Evolutionary conservation across 2,888 invertebrate genomes (phyloP).

Genomic region (Sceliomorpha sp.): DNA sequence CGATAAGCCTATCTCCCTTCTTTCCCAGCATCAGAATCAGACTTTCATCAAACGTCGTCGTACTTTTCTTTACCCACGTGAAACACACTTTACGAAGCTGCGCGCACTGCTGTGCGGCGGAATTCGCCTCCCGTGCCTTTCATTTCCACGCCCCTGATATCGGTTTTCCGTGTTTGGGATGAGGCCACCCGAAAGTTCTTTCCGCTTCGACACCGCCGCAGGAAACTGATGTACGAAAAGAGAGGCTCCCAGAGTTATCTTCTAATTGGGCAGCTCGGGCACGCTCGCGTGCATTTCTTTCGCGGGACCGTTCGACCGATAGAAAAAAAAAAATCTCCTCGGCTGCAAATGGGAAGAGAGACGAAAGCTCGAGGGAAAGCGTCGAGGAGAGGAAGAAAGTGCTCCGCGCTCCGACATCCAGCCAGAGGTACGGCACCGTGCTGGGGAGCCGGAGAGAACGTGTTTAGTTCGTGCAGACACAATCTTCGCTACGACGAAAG

Average conservation of each 20-base stretch:
- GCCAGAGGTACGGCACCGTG: too few species aligned
- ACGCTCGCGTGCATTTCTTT: conserved; percentile 24
- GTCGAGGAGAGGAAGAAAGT: background rate
- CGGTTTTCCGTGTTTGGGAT: conserved; percentile 16
- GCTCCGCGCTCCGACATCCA: too few species aligned
- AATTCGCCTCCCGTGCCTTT: conserved; percentile 18
- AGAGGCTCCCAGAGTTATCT: conserved; percentile 43
- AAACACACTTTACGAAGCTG: conserved; percentile 9
- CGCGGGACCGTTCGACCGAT: conserved; percentile 20
- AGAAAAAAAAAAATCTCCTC: conserved; percentile 38
- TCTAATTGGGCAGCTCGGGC: conserved; percentile 43
- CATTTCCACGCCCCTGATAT: conserved; percentile 17
- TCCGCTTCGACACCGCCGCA: conserved; percentile 37
- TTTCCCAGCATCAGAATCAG: too few species aligned
- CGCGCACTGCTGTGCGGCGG: conserved; percentile 8
- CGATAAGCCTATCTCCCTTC: too few species aligned
- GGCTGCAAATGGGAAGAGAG: conserved; percentile 23
- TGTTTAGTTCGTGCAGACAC: background rate
- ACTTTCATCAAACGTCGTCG: too few species aligned
- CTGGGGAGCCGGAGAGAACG: background rate
- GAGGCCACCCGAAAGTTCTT: conserved; percentile 26
- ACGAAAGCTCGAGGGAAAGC: too few species aligned
- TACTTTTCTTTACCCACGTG: too few species aligned
- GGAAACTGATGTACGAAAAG: conserved; percentile 54
- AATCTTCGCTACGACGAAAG: background rate